Evolutionary conservation across 2,113 vertebrate genomes (phyloP).

Genomic region (Scalopus aquaticus): DNA sequence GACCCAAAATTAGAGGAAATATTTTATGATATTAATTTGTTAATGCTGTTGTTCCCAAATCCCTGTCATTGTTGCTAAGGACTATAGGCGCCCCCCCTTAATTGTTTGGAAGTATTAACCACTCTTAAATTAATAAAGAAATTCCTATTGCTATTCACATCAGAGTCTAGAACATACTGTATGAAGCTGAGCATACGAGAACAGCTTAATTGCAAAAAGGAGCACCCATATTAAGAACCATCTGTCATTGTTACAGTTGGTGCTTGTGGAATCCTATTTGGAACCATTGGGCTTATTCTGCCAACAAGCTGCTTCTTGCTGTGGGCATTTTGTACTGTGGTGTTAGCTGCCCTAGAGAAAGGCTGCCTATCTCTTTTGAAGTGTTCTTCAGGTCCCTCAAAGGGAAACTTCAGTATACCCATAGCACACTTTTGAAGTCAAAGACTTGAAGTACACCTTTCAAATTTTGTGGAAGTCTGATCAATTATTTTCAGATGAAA

Average conservation of each 20-base stretch:
- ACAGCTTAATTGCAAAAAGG: background rate
- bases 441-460: background rate
- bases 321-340: background rate
- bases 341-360: background rate
- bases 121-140: background rate
- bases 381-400: background rate
- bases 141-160: background rate
- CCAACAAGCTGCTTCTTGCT: background rate
- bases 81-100: background rate
- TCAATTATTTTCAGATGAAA: background rate
- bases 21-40: background rate
- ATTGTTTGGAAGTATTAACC: slow-evolving; percentile 4
- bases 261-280: background rate
- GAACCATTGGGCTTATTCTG: background rate
- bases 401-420: background rate
- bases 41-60: background rate
- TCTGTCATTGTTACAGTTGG: background rate
- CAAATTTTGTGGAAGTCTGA: background rate
- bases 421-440: background rate
- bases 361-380: background rate
- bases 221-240: background rate
- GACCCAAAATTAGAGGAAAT: background rate
- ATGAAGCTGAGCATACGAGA: background rate
- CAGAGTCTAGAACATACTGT: background rate
- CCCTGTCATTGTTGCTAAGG: background rate